phyloP scores from a whole-genome alignment of 2,113 vertebrate species.

The Spizaetus ornatus region DNA sequence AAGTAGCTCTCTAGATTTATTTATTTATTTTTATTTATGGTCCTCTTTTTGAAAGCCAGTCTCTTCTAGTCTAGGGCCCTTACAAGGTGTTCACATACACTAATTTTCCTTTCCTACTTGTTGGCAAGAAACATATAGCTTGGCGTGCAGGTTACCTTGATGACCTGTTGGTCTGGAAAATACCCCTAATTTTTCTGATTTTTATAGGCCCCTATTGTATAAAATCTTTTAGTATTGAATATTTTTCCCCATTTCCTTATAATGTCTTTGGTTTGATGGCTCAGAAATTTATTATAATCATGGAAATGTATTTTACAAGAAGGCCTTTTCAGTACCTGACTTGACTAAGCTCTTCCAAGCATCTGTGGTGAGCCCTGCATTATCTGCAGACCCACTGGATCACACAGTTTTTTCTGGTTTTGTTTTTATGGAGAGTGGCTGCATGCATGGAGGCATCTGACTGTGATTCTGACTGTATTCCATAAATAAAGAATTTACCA shows the following conservation, averaged over 20 bases:
- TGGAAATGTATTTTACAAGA: neutral
- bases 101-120: neutral
- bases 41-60: neutral
- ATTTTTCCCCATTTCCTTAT: neutral
- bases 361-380: neutral
- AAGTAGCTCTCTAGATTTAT: neutral
- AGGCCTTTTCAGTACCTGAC: neutral
- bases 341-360: neutral
- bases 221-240: neutral
- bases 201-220: neutral
- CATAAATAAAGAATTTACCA: constrained; percentile 18
- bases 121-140: neutral
- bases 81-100: neutral
- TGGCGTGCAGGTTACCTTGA: neutral
- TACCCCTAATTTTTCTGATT: neutral
- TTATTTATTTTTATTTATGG: neutral
- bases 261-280: neutral
- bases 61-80: neutral
- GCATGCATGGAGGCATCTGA: neutral
- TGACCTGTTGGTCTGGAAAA: neutral
- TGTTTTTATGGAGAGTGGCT: neutral
- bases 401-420: neutral
- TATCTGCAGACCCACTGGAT: neutral
- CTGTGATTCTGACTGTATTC: neutral
- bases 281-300: neutral